Conservation (phyloP, 2,888 invertebrate species). For the Zygaena filipendulae region DNA sequence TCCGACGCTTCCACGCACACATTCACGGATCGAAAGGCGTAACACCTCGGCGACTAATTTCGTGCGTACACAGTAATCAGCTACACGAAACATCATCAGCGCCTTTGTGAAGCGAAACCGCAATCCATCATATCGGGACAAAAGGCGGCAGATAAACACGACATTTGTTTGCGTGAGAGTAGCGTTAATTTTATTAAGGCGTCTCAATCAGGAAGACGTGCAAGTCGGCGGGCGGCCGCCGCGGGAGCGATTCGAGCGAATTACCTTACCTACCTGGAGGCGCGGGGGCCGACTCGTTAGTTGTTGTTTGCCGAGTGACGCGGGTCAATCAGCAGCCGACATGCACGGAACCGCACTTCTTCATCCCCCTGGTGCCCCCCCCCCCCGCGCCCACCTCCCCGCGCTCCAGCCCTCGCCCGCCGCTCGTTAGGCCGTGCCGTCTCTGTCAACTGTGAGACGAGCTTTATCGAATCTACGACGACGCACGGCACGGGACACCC, state of each 20-base stretch:
- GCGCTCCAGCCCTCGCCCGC: conserved; percentile 19
- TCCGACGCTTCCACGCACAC: conserved; percentile 27
- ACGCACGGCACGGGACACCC: conserved; percentile 57
- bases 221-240: conserved; percentile 46
- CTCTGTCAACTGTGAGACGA: conserved; percentile 66
- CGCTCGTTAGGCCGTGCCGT: conserved; percentile 62
- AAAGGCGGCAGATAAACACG: conserved; percentile 51
- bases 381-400: conserved; percentile 26
- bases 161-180: conserved; percentile 53
- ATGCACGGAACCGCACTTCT: conserved; percentile 70
- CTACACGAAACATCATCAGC: conserved; percentile 50
- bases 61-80: conserved; percentile 55
- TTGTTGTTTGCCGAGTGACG: conserved; percentile 69
- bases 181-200: conserved; percentile 65
- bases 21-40: conserved; percentile 23
- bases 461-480: conserved; percentile 69
- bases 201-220: conserved; percentile 60
- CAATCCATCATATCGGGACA: conserved; percentile 65
- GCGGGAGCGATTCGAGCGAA: conserved; percentile 57
- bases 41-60: conserved; percentile 40
- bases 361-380: conserved; percentile 38
- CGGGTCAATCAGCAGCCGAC: conserved; percentile 70
- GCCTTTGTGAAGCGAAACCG: conserved; percentile 51
- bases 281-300: conserved; percentile 64
- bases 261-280: conserved; percentile 54